Evolutionary conservation across 2,797 vertebrate species (phyloP), one percentile per base, ranked within the genome.

Genomic region (Smutsia gigantea): DNA sequence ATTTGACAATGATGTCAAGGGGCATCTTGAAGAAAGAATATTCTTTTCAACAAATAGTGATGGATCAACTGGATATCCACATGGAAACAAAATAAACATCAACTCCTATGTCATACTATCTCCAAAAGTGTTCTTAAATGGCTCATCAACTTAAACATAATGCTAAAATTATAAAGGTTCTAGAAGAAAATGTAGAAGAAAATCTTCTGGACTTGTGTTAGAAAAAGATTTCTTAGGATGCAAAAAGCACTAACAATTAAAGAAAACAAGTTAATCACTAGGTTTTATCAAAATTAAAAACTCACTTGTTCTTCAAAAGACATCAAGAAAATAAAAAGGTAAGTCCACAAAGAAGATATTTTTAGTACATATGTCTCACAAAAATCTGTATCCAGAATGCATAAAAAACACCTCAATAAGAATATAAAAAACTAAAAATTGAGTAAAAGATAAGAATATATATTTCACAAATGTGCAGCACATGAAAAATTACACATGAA

Each of bases 231-330:
- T 91, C 42, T 89, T 91, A 49, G 37, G 78, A 83, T 71, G 61
- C 13, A 37, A 29, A 87, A 78, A 37, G 11, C 14, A 92, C 19
- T 63, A 89, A 53, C 8, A 14, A 74, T 39, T 69, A 93, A 84
- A 31, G n/a, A 94, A 89, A 92, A 68, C 46, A 93, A 86, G 82
- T 6, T 29, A 29, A 89, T 88, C 51, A 39, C 0, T 57, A 2
- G 13, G 53, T 63, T 88, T 85, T 88, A 92, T 72, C 53, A 95
- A 78, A 95, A 94, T 82, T 63, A 64, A 11, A 95, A 89, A 87
- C 23, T 77, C 29, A 46, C 46, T 5, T 71, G 2, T 49, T 96
- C 37, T 87, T 92, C 71, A 95, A 85, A 96, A 82, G 29, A 85
- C 46, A 84, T 59, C 63, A 78, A 64, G 66, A 90, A 91, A 94